Evolutionary conservation across 2,113 vertebrate species (phyloP).

Genomic region (Catharus minimus): DNA sequence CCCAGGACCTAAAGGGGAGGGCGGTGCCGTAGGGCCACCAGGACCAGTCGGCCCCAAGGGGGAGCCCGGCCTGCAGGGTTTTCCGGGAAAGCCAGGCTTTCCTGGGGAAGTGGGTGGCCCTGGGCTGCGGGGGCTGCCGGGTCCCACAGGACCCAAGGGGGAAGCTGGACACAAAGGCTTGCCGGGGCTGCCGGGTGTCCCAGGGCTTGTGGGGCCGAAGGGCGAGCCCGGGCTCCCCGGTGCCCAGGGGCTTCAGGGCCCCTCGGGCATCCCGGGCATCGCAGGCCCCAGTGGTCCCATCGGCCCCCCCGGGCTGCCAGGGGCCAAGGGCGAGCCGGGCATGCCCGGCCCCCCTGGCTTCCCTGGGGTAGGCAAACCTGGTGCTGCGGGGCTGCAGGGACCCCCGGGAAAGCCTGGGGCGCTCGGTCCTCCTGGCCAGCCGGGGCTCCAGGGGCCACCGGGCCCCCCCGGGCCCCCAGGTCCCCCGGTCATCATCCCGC

Average conservation of each 20-base stretch:
- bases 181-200: constrained; percentile 81
- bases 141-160: constrained; percentile 88
- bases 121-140: constrained; percentile 86
- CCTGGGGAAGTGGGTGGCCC: constrained; percentile 84
- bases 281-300: constrained; percentile 86
- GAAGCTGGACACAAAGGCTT: constrained; percentile 84
- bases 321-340: constrained; percentile 88
- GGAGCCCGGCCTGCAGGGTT: constrained; percentile 83
- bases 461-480: constrained; percentile 86
- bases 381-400: constrained; percentile 83
- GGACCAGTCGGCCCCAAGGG: constrained; percentile 86
- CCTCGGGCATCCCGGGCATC: constrained; percentile 90
- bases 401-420: constrained; percentile 85
- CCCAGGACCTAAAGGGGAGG: constrained; percentile 89
- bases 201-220: constrained; percentile 83
- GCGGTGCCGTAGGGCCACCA: constrained; percentile 78
- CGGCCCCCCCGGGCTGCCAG: constrained; percentile 84
- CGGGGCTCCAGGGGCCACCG: constrained; percentile 83
- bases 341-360: constrained; percentile 82
- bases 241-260: constrained; percentile 87
- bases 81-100: constrained; percentile 86
- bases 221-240: constrained; percentile 84
- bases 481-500: constrained; percentile 68
- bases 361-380: constrained; percentile 82
- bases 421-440: constrained; percentile 84